phyloP scores from a whole-genome alignment of 2,797 vertebrate genomes.

The Acestrorhynchus altus region DNA sequence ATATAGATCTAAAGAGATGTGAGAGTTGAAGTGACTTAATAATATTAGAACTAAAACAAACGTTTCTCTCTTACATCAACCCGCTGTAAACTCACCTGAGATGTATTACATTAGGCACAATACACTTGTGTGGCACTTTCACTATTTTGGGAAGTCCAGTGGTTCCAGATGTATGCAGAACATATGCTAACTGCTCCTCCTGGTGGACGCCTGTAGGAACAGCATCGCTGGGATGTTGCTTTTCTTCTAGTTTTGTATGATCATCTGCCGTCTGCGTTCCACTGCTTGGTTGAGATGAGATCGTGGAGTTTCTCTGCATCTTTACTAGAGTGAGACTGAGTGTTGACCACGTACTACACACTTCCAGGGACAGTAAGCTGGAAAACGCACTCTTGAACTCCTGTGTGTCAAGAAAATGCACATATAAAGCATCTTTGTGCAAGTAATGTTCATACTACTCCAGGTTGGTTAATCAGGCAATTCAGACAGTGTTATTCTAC shows the following conservation, averaged over 20 bases:
- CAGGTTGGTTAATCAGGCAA: too few relatives aligned
- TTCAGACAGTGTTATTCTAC: too few relatives aligned
- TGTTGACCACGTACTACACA: slow-evolving; percentile 68
- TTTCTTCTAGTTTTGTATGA: neutral
- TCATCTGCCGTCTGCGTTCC: neutral
- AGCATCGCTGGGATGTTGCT: slow-evolving; percentile 27
- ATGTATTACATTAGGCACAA: slow-evolving; percentile 90
- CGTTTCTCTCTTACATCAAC: too few relatives aligned
- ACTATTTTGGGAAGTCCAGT: slow-evolving; percentile 89
- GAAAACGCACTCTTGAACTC: slow-evolving; percentile 77
- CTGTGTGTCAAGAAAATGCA: slow-evolving; percentile 69
- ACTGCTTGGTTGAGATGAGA: slow-evolving; percentile 12
- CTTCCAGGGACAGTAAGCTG: slow-evolving; percentile 62
- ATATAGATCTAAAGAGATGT: slow-evolving; percentile 79
- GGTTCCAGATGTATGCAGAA: slow-evolving; percentile 95
- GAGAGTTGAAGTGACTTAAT: neutral
- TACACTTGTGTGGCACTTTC: slow-evolving; percentile 90
- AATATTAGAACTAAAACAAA: too few relatives aligned
- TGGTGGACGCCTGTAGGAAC: slow-evolving; percentile 47
- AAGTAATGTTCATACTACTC: too few relatives aligned
- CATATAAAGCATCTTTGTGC: neutral
- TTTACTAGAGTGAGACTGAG: slow-evolving; percentile 80
- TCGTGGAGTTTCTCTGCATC: slow-evolving; percentile 45
- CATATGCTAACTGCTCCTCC: slow-evolving; percentile 81
- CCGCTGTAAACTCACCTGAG: slow-evolving; percentile 79